phyloP scores from a whole-genome alignment of 2,888 invertebrate species.

The Leptopilina drosophilae region DNA sequence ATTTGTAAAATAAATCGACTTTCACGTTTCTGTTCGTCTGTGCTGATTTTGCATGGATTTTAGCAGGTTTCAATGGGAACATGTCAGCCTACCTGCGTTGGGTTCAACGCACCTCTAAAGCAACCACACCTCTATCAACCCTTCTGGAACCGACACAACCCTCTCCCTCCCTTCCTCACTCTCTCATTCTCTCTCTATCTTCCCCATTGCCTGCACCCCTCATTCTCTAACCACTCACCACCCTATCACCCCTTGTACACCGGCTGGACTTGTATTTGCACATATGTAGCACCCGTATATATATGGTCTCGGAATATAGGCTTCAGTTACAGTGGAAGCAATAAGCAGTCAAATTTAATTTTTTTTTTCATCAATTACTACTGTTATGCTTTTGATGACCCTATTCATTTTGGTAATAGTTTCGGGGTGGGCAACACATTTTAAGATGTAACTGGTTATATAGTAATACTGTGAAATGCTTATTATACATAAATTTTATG shows the following conservation, averaged over 20 bases:
- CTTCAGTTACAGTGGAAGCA: not conserved
- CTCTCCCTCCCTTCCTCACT: conserved; percentile 64
- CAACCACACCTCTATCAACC: conserved; percentile 75
- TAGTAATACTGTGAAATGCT: no score
- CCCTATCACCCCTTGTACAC: conserved; percentile 65
- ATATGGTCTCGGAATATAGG: conserved; percentile 8
- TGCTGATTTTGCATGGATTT: conserved; percentile 69
- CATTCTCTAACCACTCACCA: conserved; percentile 67
- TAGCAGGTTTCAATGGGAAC: conserved; percentile 74
- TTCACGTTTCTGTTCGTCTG: not conserved
- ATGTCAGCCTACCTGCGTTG: conserved; percentile 74
- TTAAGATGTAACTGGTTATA: no score
- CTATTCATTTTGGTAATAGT: no score
- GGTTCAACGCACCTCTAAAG: conserved; percentile 76
- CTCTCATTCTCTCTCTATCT: conserved; percentile 61
- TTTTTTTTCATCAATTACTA: not conserved
- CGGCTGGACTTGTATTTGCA: conserved; percentile 56
- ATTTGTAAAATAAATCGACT: no score
- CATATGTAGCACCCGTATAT: conserved; percentile 49
- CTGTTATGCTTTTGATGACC: no score
- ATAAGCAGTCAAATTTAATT: not conserved
- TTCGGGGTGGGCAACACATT: no score
- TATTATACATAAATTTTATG: no score
- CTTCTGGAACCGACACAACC: conserved; percentile 70
- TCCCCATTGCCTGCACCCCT: conserved; percentile 58